Conservation (phyloP, 2,888 invertebrate species). For the Meganola albula region DNA sequence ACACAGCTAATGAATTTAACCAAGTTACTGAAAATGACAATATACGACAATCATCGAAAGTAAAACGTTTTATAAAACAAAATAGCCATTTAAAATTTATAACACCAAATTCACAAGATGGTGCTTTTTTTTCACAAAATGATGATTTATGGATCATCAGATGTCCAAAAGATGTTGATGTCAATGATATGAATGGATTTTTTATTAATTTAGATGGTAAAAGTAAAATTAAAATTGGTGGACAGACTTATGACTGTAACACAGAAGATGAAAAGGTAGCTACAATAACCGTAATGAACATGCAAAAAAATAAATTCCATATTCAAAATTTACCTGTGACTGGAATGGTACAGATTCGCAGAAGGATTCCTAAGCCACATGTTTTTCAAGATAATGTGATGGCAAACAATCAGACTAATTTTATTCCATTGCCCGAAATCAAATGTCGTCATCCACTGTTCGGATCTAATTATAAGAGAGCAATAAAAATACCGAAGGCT, state of each 20-base stretch:
- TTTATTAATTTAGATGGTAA: slow-evolving; percentile 41
- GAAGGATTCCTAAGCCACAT: slow-evolving; percentile 54
- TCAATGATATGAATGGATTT: slow-evolving; percentile 34
- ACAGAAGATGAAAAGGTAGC: slow-evolving; percentile 27
- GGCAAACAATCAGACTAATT: slow-evolving; percentile 40
- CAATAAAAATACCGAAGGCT: slow-evolving; percentile 42
- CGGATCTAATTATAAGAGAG: slow-evolving; percentile 52
- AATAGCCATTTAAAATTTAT: slow-evolving; percentile 34
- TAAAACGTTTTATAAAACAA: slow-evolving; percentile 38
- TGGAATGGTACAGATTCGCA: slow-evolving; percentile 42
- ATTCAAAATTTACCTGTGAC: slow-evolving; percentile 36
- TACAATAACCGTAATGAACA: slow-evolving; percentile 32
- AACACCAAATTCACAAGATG: slow-evolving; percentile 13
- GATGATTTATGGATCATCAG: slow-evolving; percentile 57
- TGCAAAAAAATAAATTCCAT: slow-evolving; percentile 24
- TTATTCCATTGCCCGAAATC: slow-evolving; percentile 57
- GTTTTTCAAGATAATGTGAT: slow-evolving; percentile 38
- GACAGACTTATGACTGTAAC: slow-evolving; percentile 45
- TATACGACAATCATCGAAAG: slow-evolving; percentile 20
- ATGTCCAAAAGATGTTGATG: slow-evolving; percentile 46
- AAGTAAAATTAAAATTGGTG: slow-evolving; percentile 52
- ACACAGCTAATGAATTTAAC: slow-evolving; percentile 3
- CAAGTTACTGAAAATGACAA: slow-evolving; percentile 1
- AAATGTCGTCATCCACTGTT: slow-evolving; percentile 63
- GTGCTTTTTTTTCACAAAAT: slow-evolving; percentile 33